These are phyloP conservation scores for Numenius arquata DNA, from an alignment of 2,113 vertebrate genomes.

Conservation along the genomic window DNA sequence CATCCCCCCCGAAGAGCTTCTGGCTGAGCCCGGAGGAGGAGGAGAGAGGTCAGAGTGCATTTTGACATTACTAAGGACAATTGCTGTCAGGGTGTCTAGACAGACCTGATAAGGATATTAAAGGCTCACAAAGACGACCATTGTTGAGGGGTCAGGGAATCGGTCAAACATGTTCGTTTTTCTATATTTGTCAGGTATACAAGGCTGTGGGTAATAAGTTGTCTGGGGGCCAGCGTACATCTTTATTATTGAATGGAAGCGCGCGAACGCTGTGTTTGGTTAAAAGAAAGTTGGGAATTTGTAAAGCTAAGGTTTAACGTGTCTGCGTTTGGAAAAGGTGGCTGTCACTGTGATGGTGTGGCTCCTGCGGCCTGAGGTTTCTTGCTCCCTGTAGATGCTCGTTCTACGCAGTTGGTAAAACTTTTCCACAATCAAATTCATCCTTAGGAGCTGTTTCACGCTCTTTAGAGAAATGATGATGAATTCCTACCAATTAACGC, in stretches of 20 bases:
- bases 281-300: neutral
- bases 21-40: neutral
- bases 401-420: neutral
- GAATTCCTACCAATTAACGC: neutral
- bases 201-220: neutral
- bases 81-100: conserved; percentile 74
- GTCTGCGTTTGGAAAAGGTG: neutral
- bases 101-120: conserved; percentile 80
- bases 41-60: conserved; percentile 47
- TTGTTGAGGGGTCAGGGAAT: conserved; percentile 75
- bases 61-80: conserved; percentile 58
- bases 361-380: rapidly evolving
- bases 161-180: conserved; percentile 33
- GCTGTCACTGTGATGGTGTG: rapidly evolving
- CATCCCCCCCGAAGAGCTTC: neutral
- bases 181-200: conserved; percentile 61
- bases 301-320: neutral
- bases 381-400: neutral
- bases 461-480: neutral
- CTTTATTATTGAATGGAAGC: neutral
- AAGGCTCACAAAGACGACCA: conserved; percentile 68
- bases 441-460: neutral
- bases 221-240: neutral
- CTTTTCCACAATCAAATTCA: rapidly evolving
- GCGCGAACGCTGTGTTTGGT: neutral